phyloP scores from a whole-genome alignment of 2,113 vertebrate species.

The Australoheros scitulus region DNA sequence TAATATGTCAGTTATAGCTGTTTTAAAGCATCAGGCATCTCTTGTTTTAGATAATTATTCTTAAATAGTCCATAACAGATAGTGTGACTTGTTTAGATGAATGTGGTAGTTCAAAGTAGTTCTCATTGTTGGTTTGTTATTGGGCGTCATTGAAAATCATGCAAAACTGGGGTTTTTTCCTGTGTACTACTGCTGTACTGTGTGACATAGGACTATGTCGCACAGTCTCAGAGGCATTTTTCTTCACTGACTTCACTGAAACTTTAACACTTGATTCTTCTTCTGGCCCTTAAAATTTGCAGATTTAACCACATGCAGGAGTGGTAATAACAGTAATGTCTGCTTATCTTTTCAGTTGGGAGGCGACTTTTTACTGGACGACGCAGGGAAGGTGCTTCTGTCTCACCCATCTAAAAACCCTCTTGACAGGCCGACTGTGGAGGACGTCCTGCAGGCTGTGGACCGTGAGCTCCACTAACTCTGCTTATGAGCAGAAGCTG shows the following conservation, averaged over 20 bases:
- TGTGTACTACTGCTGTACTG: too few relatives aligned
- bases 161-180: too few relatives aligned
- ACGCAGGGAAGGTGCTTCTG: constrained; percentile 68
- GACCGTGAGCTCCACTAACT: background rate
- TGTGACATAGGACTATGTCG: too few relatives aligned
- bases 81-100: background rate
- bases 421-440: constrained; percentile 66
- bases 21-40: background rate
- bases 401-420: constrained; percentile 70
- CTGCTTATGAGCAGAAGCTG: background rate
- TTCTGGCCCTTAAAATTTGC: background rate
- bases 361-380: constrained; percentile 78
- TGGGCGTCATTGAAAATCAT: too few relatives aligned
- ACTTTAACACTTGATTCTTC: background rate
- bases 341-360: constrained; percentile 70
- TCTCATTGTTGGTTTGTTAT: background rate
- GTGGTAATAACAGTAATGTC: background rate
- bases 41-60: background rate
- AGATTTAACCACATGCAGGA: background rate
- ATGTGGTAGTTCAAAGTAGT: too few relatives aligned
- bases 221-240: too few relatives aligned
- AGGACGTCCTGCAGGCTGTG: constrained; percentile 54
- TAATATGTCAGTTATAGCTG: too few relatives aligned
- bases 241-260: too few relatives aligned
- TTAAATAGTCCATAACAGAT: background rate